Percentiles rank a stretch among this genome's conserved stretches.
phyloP scores from a whole-genome alignment of 2,888 invertebrate species.

The Ochropleura leucogaster region DNA sequence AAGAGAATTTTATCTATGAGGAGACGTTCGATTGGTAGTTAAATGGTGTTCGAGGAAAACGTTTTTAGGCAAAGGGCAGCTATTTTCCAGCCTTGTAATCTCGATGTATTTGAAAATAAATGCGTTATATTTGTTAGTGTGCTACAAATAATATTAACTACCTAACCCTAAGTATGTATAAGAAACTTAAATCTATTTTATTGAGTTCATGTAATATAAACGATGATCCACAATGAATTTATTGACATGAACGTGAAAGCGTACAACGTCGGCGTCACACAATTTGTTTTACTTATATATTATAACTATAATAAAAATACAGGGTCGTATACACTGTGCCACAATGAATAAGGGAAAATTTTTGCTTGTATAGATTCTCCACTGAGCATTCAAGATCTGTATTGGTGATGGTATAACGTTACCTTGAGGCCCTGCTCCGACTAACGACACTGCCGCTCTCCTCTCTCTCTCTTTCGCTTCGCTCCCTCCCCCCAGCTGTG shows the following conservation, averaged over 20 bases:
- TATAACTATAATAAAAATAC: too few relatives aligned
- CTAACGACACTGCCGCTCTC: slow-evolving; percentile 35
- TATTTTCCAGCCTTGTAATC: slow-evolving; percentile 11
- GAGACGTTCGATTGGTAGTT: slow-evolving; percentile 20
- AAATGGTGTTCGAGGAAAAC: background rate
- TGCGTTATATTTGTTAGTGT: too few relatives aligned
- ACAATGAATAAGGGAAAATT: too few relatives aligned
- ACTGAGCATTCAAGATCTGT: background rate
- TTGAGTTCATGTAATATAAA: too few relatives aligned
- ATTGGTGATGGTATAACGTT: background rate
- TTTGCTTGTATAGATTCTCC: background rate
- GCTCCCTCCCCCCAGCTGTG: slow-evolving; percentile 1
- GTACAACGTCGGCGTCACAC: too few relatives aligned
- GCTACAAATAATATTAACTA: too few relatives aligned
- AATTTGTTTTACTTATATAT: too few relatives aligned
- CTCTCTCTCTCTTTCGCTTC: slow-evolving; percentile 41
- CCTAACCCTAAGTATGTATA: too few relatives aligned
- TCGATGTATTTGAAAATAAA: background rate
- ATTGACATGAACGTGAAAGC: too few relatives aligned
- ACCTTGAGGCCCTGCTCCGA: slow-evolving; percentile 45
- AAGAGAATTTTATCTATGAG: background rate
- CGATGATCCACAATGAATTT: too few relatives aligned
- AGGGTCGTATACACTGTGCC: too few relatives aligned
- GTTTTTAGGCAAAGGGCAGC: background rate
- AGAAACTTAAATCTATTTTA: too few relatives aligned